Percentiles rank a stretch among this genome's conserved stretches.
Conservation (phyloP, 2,797 vertebrate genomes). For the Manis javanica region DNA sequence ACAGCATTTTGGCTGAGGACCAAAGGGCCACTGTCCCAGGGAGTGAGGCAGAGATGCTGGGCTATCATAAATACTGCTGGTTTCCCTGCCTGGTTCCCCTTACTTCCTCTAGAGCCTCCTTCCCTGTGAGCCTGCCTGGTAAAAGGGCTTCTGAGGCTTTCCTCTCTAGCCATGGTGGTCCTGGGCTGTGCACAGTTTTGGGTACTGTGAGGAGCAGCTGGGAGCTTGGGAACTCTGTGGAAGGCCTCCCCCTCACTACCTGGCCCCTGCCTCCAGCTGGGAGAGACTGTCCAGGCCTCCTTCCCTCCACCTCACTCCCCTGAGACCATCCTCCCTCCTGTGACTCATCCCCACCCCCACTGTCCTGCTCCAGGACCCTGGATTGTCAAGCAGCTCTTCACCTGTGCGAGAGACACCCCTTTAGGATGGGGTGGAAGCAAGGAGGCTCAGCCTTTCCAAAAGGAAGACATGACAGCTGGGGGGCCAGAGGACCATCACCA, state of each 20-base stretch:
- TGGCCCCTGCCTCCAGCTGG: background rate
- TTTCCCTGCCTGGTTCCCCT: background rate
- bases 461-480: background rate
- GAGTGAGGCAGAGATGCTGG: background rate
- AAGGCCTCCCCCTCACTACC: no score
- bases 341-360: background rate
- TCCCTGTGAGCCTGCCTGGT: background rate
- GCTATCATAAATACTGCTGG: fast-evolving
- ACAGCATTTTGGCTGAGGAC: background rate
- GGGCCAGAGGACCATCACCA: background rate
- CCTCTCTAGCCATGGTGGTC: background rate
- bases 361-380: background rate
- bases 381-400: constrained; percentile 7
- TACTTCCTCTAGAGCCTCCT: background rate
- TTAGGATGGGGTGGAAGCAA: fast-evolving
- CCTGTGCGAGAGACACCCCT: background rate
- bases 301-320: background rate
- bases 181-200: background rate
- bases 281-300: background rate
- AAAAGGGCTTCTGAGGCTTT: background rate
- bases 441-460: background rate
- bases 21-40: background rate
- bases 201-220: background rate
- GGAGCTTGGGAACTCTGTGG: background rate
- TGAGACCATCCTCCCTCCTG: background rate